A percentile compares a stretch with the other conserved stretches of the same genome.
phyloP scores from a whole-genome alignment of 2,888 invertebrate species.

The Malthinus flaveolus region DNA sequence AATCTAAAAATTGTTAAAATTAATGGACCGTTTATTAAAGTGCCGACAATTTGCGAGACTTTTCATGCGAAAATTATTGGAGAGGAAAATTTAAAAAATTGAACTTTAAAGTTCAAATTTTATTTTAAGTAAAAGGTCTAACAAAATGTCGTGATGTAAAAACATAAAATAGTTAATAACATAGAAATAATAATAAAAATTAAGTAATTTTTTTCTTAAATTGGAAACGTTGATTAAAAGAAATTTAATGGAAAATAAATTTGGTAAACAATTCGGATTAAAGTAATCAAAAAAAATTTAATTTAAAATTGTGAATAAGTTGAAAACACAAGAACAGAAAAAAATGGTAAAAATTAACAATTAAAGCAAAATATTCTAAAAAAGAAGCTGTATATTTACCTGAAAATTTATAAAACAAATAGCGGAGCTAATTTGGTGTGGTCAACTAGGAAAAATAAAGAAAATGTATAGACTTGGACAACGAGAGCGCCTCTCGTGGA shows the following conservation, averaged over 20 bases:
- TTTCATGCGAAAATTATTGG: no score
- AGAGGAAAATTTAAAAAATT: background rate
- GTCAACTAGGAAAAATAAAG: constrained; percentile 28
- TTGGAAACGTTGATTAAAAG: background rate
- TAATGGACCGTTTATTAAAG: constrained; percentile 9
- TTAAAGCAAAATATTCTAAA: background rate
- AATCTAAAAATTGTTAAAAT: constrained; percentile 15
- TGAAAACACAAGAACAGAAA: no score
- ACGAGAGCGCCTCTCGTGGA: constrained; percentile 23
- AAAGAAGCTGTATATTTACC: constrained; percentile 14
- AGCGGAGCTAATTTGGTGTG: constrained; percentile 27
- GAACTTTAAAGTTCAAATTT: background rate
- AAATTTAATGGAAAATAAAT: background rate
- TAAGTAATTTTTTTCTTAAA: background rate
- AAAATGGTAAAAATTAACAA: no score
- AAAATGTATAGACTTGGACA: constrained; percentile 16
- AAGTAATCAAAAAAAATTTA: no score
- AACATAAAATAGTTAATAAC: no score
- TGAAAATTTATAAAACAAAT: constrained; percentile 24
- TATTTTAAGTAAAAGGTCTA: background rate
- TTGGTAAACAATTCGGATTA: background rate
- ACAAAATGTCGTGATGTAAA: background rate
- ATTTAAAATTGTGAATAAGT: no score
- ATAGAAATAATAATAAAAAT: no score
- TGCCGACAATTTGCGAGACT: no score